Base-by-base conservation (phyloP, 2,888 invertebrate genomes). In the Ptilodon capucinus region DNA sequence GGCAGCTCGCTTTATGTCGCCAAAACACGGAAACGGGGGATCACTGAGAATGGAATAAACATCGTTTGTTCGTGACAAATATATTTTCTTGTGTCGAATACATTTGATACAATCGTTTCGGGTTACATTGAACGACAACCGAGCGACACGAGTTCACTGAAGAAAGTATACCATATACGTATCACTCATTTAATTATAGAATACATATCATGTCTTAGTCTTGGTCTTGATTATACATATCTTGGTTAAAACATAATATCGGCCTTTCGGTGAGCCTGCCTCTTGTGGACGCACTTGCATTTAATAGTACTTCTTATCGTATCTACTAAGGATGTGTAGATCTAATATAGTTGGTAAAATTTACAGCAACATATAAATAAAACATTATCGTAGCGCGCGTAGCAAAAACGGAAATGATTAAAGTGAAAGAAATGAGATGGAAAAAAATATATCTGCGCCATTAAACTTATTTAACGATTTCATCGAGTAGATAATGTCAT, bases 401-500 rank as follows among this genome's bases (percentile, higher is more conserved):
- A 16, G 35, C 18, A 7, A 34, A 44, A 49, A 63, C 58, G 38
- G 51, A 43, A 65, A 48, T 41, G 51, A 46, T 55, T 49, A 45
- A 50, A 51, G 35, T 34, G 42, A 45, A 53, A 54, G 41, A 50
- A 59, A 52, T 44, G 51, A 60, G 61, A 64, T 57, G 59, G 58
- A 68, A 75, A 71, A n/a, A 71, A 68, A 56, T 60, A 58, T 52
- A 63, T 59, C 60, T 61, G 60, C 55, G 44, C 62, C 64, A 67
- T 69, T 70, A 63, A 67, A 68, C 64, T 65, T 64, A 51, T 63
- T 68, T 64, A 54, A 63, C 63, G 62, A 65, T 70, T 76, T 67
- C 60, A 64, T 70, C 65, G 64, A 51, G 52, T 60, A 68, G 71
- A 77, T 77, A 77, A 74, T 64, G 70, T 69, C 68, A 71, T 68